A percentile compares a stretch with the other conserved stretches of the same genome.
Conservation (phyloP, 2,888 invertebrate genomes). For the Xestoiulus laeticollis region DNA sequence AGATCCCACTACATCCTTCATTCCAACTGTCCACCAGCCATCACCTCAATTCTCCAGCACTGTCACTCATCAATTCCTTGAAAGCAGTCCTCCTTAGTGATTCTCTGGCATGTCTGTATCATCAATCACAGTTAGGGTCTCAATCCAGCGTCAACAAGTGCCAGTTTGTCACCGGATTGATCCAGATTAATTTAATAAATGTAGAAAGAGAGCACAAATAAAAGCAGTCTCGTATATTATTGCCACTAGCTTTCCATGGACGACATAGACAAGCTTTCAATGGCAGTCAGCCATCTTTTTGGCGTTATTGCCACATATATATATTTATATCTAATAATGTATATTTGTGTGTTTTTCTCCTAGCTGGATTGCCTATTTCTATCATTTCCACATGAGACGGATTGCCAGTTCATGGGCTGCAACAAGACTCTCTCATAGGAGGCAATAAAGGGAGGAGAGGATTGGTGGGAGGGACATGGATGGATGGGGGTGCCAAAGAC, state of each 20-base stretch:
- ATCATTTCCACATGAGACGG: constrained; percentile 2
- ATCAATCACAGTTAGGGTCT: not conserved
- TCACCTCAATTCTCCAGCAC: too few relatives aligned
- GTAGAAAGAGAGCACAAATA: not conserved
- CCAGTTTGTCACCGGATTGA: constrained; percentile 30
- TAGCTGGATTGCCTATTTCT: not conserved
- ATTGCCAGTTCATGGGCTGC: not conserved
- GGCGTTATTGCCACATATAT: constrained; percentile 11
- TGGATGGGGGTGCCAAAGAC: constrained; percentile 34
- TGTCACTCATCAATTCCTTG: too few relatives aligned
- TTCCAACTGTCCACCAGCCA: too few relatives aligned
- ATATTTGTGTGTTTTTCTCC: not conserved
- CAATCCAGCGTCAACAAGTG: constrained; percentile 33
- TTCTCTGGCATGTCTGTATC: not conserved
- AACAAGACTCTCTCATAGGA: not conserved
- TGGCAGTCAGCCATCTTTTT: not conserved
- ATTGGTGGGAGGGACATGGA: constrained; percentile 36
- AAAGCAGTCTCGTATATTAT: constrained; percentile 8
- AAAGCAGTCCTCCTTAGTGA: too few relatives aligned
- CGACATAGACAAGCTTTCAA: not conserved
- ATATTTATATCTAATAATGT: constrained; percentile 33
- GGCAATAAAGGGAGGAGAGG: constrained; percentile 49
- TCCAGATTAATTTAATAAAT: constrained; percentile 37
- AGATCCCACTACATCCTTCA: too few relatives aligned
- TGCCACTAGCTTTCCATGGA: not conserved